These are phyloP conservation scores for Eretmocerus hayati DNA, from an alignment of 2,888 invertebrate genomes.

Conservation along the genomic window DNA sequence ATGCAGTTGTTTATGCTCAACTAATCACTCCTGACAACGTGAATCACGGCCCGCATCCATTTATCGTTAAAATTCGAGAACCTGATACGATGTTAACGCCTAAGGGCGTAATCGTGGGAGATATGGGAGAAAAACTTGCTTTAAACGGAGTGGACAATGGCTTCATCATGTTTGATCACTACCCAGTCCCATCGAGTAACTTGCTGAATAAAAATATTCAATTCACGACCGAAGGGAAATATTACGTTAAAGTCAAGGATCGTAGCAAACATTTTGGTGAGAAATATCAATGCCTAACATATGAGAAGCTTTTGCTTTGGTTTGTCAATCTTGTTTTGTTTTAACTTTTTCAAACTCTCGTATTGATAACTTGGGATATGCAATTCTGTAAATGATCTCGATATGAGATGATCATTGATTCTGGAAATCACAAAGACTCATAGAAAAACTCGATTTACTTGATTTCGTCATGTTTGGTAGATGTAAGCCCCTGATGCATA, in stretches of 20 bases:
- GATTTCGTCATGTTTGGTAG: no score
- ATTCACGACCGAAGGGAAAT: slow-evolving; percentile 76
- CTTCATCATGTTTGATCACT: slow-evolving; percentile 71
- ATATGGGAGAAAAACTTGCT: slow-evolving; percentile 88
- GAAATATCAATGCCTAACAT: no score
- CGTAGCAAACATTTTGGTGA: slow-evolving; percentile 75
- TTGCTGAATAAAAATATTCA: slow-evolving; percentile 81
- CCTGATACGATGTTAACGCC: slow-evolving; percentile 62
- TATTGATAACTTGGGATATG: no score
- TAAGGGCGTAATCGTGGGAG: slow-evolving; percentile 80
- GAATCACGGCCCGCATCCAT: slow-evolving; percentile 80
- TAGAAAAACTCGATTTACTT: no score
- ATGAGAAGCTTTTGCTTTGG: no score
- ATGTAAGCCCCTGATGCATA: no score
- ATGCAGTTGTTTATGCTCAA: slow-evolving; percentile 83
- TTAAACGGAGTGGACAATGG: slow-evolving; percentile 93
- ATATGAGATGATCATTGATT: no score
- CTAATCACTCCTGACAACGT: slow-evolving; percentile 69
- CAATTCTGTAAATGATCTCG: not conserved
- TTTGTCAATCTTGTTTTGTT: no score
- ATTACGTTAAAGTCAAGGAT: slow-evolving; percentile 72
- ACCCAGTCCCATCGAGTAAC: slow-evolving; percentile 69
- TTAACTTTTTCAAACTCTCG: no score
- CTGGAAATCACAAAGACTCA: no score
- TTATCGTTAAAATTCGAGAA: slow-evolving; percentile 80